phyloP scores from a whole-genome alignment of 2,888 invertebrate genomes.

The Cosmorhoe ocellata region DNA sequence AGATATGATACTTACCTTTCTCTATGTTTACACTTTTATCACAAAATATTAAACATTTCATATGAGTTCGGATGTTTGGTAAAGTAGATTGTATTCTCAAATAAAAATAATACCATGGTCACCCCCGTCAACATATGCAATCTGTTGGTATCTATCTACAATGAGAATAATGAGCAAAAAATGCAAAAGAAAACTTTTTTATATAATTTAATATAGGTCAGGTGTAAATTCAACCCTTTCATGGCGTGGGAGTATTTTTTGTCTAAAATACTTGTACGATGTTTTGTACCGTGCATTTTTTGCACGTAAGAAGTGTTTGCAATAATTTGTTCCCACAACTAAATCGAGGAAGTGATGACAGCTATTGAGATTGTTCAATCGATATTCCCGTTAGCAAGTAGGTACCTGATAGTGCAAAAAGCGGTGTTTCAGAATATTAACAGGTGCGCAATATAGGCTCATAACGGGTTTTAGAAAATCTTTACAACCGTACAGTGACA shows the following conservation, averaged over 20 bases:
- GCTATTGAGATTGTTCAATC: constrained; percentile 62
- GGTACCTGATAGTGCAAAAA: constrained; percentile 52
- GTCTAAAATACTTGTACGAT: constrained; percentile 41
- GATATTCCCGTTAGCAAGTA: constrained; percentile 39
- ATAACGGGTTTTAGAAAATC: constrained; percentile 13
- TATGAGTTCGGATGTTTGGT: too few relatives aligned
- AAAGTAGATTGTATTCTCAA: too few relatives aligned
- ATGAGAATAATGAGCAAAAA: constrained; percentile 74
- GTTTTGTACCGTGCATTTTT: constrained; percentile 73
- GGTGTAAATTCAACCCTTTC: constrained; percentile 80
- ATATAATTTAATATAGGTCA: constrained; percentile 78
- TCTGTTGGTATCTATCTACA: constrained; percentile 53
- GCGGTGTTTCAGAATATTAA: constrained; percentile 28
- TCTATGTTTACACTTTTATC: too few relatives aligned
- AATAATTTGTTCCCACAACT: constrained; percentile 81
- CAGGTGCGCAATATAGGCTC: constrained; percentile 19
- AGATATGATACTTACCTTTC: too few relatives aligned
- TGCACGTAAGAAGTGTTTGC: constrained; percentile 73
- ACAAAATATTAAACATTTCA: too few relatives aligned
- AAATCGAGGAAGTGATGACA: constrained; percentile 76
- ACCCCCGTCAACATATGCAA: constrained; percentile 54
- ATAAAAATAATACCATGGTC: too few relatives aligned
- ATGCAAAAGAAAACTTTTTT: constrained; percentile 65
- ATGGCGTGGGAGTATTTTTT: constrained; percentile 77
- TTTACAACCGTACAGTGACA: too few relatives aligned